These are phyloP conservation scores for Sphyrna mokarran DNA, from an alignment of 2,113 vertebrate genomes.

Conservation along the genomic window DNA sequence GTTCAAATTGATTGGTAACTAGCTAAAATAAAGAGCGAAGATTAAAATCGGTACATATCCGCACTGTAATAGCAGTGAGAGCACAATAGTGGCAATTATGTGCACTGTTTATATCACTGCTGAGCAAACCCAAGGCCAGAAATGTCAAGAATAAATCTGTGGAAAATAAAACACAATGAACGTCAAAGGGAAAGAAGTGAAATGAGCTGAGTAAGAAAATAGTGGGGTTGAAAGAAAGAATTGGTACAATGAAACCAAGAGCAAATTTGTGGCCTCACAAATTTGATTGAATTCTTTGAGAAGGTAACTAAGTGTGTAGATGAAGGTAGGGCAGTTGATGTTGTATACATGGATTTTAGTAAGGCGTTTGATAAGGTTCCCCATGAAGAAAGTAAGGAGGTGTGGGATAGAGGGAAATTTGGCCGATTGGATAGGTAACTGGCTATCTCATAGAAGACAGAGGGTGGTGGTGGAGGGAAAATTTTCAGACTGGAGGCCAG, in stretches of 20 bases:
- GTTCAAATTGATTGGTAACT: background rate
- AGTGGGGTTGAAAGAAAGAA: background rate
- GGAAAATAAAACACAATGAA: background rate
- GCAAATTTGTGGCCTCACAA: background rate
- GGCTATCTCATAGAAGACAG: too few relatives aligned
- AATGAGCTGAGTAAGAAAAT: background rate
- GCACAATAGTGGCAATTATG: background rate
- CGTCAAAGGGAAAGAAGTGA: background rate
- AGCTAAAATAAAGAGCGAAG: conserved; percentile 16
- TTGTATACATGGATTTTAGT: too few relatives aligned
- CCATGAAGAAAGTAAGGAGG: too few relatives aligned
- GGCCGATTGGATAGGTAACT: too few relatives aligned
- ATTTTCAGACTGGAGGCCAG: too few relatives aligned
- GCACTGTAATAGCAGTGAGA: background rate
- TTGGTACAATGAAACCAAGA: background rate
- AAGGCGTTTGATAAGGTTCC: too few relatives aligned
- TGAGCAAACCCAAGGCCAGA: background rate
- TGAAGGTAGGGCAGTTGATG: too few relatives aligned
- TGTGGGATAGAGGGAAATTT: too few relatives aligned
- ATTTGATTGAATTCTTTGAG: too few relatives aligned
- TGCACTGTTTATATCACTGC: background rate
- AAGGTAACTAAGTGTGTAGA: too few relatives aligned
- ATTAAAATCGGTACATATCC: background rate
- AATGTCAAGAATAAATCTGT: background rate
- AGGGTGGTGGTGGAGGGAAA: too few relatives aligned